phyloP scores from a whole-genome alignment of 2,113 vertebrate species.

The Micromys minutus region DNA sequence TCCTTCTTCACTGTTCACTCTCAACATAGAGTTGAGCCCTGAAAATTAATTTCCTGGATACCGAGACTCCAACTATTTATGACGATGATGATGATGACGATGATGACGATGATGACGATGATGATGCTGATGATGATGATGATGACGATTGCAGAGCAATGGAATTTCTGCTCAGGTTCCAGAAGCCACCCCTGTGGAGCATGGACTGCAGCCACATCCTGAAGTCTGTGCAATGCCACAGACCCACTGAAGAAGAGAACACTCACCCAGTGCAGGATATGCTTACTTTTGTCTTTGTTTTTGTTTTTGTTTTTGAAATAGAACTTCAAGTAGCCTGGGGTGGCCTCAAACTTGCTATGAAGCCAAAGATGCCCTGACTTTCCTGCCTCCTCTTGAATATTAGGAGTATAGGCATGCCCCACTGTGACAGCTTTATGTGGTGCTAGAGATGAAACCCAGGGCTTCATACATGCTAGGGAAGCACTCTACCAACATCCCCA shows the following conservation, averaged over 20 bases:
- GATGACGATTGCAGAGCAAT: slow-evolving; percentile 17
- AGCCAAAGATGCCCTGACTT: not conserved
- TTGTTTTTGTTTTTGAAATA: not conserved
- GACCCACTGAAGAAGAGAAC: not conserved
- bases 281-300: not conserved
- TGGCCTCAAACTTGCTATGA: not conserved
- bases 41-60: slow-evolving; percentile 68
- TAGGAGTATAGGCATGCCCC: not conserved
- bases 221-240: not conserved
- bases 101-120: not conserved
- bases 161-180: slow-evolving; percentile 34
- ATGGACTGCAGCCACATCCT: not conserved
- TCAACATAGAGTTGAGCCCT: slow-evolving; percentile 36
- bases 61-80: slow-evolving; percentile 35
- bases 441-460: not conserved
- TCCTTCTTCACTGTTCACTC: not conserved
- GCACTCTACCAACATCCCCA: not conserved
- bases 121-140: not conserved
- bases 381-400: not conserved
- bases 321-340: not conserved
- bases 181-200: not conserved
- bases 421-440: not conserved
- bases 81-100: not conserved
- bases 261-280: not conserved
- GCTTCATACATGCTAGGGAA: not conserved